Evolutionary conservation across 2,797 vertebrate genomes (phyloP).

Genomic region (Vireo griseus): DNA sequence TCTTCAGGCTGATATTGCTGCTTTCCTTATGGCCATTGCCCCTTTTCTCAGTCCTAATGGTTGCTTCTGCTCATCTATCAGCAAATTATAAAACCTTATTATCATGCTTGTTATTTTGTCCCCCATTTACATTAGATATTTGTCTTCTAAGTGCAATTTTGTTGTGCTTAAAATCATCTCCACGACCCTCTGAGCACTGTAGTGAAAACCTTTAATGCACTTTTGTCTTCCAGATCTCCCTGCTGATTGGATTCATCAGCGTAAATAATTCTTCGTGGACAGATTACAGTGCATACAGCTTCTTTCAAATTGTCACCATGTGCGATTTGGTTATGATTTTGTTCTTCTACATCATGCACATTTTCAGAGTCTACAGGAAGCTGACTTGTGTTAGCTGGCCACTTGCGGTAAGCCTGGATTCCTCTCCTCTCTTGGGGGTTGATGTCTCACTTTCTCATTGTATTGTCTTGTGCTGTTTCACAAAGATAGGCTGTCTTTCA

Average conservation of each 20-base stretch:
- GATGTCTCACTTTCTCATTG: not conserved
- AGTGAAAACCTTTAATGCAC: not conserved
- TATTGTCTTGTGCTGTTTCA: not conserved
- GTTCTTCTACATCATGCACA: slow-evolving; percentile 85
- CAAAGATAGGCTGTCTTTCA: not conserved
- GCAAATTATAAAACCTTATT: not conserved
- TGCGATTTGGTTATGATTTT: slow-evolving; percentile 88
- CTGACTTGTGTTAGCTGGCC: slow-evolving; percentile 93
- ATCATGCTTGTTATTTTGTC: not conserved
- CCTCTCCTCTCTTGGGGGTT: not conserved
- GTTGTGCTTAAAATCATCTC: not conserved
- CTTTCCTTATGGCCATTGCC: not conserved
- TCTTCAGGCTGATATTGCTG: not conserved
- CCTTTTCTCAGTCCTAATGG: not conserved
- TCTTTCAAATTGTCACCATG: slow-evolving; percentile 87
- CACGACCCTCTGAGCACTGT: rapidly evolving
- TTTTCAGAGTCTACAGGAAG: slow-evolving; percentile 82
- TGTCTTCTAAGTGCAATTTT: not conserved
- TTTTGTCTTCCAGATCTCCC: slow-evolving; percentile 74
- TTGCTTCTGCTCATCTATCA: not conserved
- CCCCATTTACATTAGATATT: not conserved
- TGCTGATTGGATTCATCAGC: slow-evolving; percentile 87
- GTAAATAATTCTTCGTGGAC: slow-evolving; percentile 73
- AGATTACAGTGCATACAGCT: slow-evolving; percentile 78
- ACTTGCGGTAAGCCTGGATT: slow-evolving; percentile 79